A percentile compares a stretch with the other conserved stretches of the same genome.
Conservation (phyloP, 2,113 vertebrate species). For the Vombatus ursinus region DNA sequence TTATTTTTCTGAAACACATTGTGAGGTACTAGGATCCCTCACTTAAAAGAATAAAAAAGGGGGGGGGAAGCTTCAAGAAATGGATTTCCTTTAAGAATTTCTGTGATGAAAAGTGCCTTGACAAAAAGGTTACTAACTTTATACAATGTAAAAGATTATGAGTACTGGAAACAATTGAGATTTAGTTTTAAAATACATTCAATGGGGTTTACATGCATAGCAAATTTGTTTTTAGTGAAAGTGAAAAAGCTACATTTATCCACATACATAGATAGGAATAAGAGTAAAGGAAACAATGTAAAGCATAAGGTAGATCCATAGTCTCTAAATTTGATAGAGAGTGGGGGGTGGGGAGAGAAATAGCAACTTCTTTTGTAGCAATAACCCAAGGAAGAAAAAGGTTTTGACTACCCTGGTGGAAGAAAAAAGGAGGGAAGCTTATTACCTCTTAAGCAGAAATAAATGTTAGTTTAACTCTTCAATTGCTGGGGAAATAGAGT, state of each 20-base stretch:
- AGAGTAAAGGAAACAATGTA: slow-evolving; percentile 25
- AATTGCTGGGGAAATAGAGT: not conserved
- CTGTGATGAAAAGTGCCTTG: not conserved
- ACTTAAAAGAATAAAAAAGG: slow-evolving; percentile 11
- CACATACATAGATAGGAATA: not conserved
- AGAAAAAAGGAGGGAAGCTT: slow-evolving; percentile 6
- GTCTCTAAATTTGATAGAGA: not conserved
- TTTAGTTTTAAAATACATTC: slow-evolving; percentile 14
- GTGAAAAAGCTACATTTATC: slow-evolving; percentile 21
- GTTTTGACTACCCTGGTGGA: not conserved
- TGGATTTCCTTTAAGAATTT: slow-evolving; percentile 17
- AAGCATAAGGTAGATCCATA: not conserved
- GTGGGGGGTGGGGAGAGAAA: not conserved
- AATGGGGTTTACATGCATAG: not conserved
- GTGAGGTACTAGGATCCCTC: slow-evolving; percentile 16
- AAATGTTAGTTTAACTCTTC: not conserved
- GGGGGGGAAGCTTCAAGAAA: slow-evolving; percentile 1
- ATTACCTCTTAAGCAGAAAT: slow-evolving; percentile 2
- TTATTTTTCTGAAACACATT: slow-evolving; percentile 45
- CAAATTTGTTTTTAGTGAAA: slow-evolving; percentile 42
- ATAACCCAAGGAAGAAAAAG: slow-evolving; percentile 13
- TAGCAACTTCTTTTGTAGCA: not conserved
- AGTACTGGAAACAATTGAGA: not conserved
- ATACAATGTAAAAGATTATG: slow-evolving; percentile 16
- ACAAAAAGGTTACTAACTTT: slow-evolving; percentile 25